phyloP scores from a whole-genome alignment of 2,888 invertebrate genomes.

The Ormyrus rosae region DNA sequence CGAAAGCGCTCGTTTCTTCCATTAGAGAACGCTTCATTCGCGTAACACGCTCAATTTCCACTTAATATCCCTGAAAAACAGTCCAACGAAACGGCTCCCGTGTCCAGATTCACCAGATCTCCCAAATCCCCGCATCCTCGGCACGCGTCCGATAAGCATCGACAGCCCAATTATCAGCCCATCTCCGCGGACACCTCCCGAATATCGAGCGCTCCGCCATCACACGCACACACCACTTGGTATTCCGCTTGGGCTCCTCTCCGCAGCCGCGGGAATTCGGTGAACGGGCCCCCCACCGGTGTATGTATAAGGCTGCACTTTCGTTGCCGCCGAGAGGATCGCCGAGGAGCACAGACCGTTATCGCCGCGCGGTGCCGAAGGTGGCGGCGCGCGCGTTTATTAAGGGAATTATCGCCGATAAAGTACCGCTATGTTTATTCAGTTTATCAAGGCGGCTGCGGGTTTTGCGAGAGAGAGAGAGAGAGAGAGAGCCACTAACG shows the following conservation, averaged over 20 bases:
- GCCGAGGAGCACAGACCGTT: not conserved
- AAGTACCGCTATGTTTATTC: conserved; percentile 41
- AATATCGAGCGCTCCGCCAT: conserved; percentile 42
- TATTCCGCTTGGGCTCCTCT: conserved; percentile 62
- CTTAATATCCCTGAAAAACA: too few relatives aligned
- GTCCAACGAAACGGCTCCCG: not conserved
- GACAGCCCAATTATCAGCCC: too few relatives aligned
- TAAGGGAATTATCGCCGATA: conserved; percentile 25
- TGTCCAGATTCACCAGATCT: not conserved
- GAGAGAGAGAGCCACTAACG: not conserved
- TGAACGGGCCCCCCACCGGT: conserved; percentile 62
- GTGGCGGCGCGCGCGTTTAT: conserved; percentile 11
- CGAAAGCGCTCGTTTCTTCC: too few relatives aligned
- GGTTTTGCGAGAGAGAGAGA: not conserved
- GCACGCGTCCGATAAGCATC: not conserved
- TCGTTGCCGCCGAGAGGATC: not conserved
- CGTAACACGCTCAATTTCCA: too few relatives aligned
- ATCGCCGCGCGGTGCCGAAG: conserved; percentile 9
- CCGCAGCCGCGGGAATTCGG: conserved; percentile 67
- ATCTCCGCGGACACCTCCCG: conserved; percentile 19
- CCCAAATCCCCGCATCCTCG: not conserved
- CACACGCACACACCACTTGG: conserved; percentile 60
- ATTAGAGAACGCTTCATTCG: too few relatives aligned
- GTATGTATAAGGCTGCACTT: not conserved
- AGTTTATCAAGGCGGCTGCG: not conserved